These are phyloP conservation scores for Amphipoea lucens DNA, from an alignment of 2,888 invertebrate species.

Conservation along the genomic window DNA sequence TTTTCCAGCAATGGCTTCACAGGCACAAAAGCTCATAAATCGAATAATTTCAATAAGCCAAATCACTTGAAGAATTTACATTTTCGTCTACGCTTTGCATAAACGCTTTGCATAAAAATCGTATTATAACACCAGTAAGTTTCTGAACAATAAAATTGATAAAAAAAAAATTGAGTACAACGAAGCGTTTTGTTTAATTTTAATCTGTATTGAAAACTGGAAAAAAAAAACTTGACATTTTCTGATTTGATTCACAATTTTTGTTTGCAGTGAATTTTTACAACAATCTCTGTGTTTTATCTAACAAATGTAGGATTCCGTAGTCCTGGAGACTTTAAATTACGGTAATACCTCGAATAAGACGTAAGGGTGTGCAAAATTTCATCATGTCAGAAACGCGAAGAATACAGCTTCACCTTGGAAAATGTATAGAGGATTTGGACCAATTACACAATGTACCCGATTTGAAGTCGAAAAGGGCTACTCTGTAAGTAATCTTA, in stretches of 20 bases:
- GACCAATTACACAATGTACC: conserved; percentile 88
- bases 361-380: conserved; percentile 67
- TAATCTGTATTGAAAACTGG: conserved; percentile 69
- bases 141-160: not conserved
- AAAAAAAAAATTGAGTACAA: not conserved
- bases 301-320: conserved; percentile 84
- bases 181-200: conserved; percentile 23
- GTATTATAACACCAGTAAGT: too few species aligned
- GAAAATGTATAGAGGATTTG: conserved; percentile 90
- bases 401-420: conserved; percentile 89
- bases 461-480: conserved; percentile 87
- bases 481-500: conserved; percentile 86
- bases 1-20: too few species aligned
- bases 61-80: not conserved
- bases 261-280: conserved; percentile 83
- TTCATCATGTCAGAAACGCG: conserved; percentile 87
- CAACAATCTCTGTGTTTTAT: conserved; percentile 76
- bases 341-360: conserved; percentile 66
- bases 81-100: not conserved
- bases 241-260: conserved; percentile 80
- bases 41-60: not conserved
- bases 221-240: conserved; percentile 79
- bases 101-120: not conserved
- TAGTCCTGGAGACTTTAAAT: conserved; percentile 71
- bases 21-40: not conserved